Evolutionary conservation across 2,797 vertebrate species (phyloP), one percentile per base, ranked within the genome.

Genomic region (Enoplosus armatus): DNA sequence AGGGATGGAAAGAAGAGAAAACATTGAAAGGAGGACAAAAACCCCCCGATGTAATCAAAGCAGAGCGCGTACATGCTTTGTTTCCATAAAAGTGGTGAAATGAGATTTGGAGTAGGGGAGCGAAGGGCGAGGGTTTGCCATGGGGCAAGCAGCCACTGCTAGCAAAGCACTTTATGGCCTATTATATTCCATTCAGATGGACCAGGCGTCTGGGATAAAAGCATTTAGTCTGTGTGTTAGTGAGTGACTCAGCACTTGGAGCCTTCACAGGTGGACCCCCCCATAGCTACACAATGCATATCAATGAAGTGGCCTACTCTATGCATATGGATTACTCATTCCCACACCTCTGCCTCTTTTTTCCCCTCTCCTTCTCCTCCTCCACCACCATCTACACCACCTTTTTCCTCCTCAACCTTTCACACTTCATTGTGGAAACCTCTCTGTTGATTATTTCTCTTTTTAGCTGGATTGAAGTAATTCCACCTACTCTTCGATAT

Each of bases 181-280:
- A 94, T 94, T 93, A 94, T 92, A 91, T 92, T 93, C 92, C 90
- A 90, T 91, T 93, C 88, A 92, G 91, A 93, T 89, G 86, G 87
- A 90, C 88, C 80, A 74, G 90, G 92, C 90, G 87, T 93, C 90
- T 86, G 82, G 86, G 85, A 92, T 93, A 92, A 93, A 94, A 92
- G 92, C 92, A 92, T 94, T 94, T 89, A 89, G 91, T 87, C 92
- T 87, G 81, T 50, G 87, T 39, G 85, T 88, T 89, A 68, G 78
- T 58, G 87, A 88, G 87, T 95, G 94, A 94, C 91, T 95, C 93
- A 95, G 93, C 92, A 91, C 84, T 92, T 62, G 65, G 79, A 90
- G 85, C 82, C 68, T 78, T 89, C 56, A 66, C 90, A 94, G 91
- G 90, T 92, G 92, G 90, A 92, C 88, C 76, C 87, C 85, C 76